These are phyloP conservation scores for Channa maculata DNA, from an alignment of 2,113 vertebrate species.

Conservation along the genomic window DNA sequence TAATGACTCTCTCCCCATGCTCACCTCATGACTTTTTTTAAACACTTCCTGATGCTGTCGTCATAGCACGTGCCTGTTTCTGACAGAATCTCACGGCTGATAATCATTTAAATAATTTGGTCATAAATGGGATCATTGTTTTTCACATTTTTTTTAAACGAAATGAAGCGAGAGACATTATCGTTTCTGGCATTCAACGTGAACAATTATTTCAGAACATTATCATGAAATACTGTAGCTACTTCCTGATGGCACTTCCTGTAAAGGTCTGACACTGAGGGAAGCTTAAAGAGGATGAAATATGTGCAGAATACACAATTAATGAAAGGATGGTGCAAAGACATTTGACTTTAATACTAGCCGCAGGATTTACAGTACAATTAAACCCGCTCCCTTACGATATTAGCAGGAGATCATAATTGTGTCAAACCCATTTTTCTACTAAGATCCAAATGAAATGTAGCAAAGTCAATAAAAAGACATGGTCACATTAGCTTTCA, in stretches of 20 bases:
- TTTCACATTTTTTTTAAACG: too few relatives aligned
- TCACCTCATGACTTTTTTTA: too few relatives aligned
- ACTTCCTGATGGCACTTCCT: background rate
- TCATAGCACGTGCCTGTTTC: too few relatives aligned
- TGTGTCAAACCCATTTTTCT: background rate
- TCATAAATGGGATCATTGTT: too few relatives aligned
- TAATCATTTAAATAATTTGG: too few relatives aligned
- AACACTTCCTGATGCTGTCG: too few relatives aligned
- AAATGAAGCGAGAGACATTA: too few relatives aligned
- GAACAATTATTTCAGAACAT: background rate
- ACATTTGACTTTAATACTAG: background rate
- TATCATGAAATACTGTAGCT: background rate
- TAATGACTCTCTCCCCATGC: too few relatives aligned
- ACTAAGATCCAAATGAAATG: background rate
- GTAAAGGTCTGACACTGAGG: too few relatives aligned
- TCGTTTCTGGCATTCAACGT: background rate
- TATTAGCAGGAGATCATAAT: background rate
- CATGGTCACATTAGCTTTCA: background rate
- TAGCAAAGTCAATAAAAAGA: background rate
- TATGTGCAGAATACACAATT: background rate
- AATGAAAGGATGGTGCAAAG: background rate
- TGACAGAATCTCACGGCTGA: too few relatives aligned
- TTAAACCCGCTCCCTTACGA: background rate
- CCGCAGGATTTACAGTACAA: slow-evolving; percentile 1
- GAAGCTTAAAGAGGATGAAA: background rate